Evolutionary conservation across 2,113 vertebrate species (phyloP).

Genomic region (Isichthys henryi): DNA sequence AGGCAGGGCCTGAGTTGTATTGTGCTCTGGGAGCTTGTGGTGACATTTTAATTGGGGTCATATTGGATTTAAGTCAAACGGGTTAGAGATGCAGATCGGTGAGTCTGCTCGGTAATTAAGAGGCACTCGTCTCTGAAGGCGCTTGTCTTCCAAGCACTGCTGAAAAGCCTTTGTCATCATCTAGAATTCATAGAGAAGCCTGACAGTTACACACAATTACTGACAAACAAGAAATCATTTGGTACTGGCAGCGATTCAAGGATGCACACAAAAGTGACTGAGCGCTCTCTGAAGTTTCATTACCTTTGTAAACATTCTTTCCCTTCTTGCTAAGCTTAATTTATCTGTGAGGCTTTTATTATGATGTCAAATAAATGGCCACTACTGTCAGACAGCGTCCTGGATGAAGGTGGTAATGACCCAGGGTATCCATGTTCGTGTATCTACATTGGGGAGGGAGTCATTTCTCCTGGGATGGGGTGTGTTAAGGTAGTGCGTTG

Average conservation of each 20-base stretch:
- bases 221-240: not conserved
- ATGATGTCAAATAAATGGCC: not conserved
- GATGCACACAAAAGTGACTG: not conserved
- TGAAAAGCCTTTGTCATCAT: not conserved
- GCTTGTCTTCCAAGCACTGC: not conserved
- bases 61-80: not conserved
- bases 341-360: not conserved
- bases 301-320: not conserved
- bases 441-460: not conserved
- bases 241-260: not conserved
- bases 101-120: not conserved
- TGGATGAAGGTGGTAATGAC: not conserved
- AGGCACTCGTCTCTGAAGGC: not conserved
- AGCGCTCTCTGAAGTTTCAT: not conserved
- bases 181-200: not conserved
- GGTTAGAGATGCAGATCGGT: not conserved
- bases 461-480: not conserved
- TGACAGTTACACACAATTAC: not conserved
- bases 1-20: not conserved
- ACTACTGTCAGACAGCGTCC: not conserved
- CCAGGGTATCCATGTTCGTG: not conserved
- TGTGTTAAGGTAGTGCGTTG: not conserved
- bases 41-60: conserved; percentile 1
- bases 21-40: not conserved
- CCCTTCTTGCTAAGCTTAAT: not conserved